Evolutionary conservation across 2,888 invertebrate species (phyloP).

Genomic region (Leptopterna dolabrata): DNA sequence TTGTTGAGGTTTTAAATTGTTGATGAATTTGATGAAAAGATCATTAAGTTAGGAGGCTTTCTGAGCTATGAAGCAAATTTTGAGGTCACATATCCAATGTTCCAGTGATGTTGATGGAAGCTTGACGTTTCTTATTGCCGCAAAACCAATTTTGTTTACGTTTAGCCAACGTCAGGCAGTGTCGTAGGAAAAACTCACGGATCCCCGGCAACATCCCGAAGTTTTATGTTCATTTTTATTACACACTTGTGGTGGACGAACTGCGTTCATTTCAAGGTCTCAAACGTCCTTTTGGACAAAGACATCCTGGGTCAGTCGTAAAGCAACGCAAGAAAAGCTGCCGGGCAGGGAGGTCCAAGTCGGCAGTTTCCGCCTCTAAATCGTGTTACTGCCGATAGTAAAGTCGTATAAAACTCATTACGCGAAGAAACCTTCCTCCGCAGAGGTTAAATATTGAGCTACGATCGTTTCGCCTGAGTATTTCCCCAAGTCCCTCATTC

Average conservation of each 20-base stretch:
- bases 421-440: neutral
- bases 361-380: slow-evolving; percentile 34
- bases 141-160: too few species aligned
- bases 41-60: too few species aligned
- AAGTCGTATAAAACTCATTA: slow-evolving; percentile 44
- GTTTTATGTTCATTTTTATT: neutral
- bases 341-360: neutral
- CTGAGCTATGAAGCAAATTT: too few species aligned
- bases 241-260: neutral
- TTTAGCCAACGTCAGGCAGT: too few species aligned
- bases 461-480: neutral
- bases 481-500: neutral
- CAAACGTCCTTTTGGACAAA: slow-evolving; percentile 11
- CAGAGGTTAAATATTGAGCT: slow-evolving; percentile 35
- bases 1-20: too few species aligned
- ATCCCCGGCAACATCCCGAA: neutral
- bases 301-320: neutral
- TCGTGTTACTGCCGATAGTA: slow-evolving; percentile 34
- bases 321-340: neutral
- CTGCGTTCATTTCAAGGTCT: neutral
- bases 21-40: too few species aligned
- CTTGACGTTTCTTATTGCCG: too few species aligned
- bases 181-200: neutral
- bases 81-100: too few species aligned
- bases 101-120: too few species aligned